These are phyloP conservation scores for Pristionchus japonicus DNA, from an alignment of 2,888 invertebrate species.

Conservation along the genomic window DNA sequence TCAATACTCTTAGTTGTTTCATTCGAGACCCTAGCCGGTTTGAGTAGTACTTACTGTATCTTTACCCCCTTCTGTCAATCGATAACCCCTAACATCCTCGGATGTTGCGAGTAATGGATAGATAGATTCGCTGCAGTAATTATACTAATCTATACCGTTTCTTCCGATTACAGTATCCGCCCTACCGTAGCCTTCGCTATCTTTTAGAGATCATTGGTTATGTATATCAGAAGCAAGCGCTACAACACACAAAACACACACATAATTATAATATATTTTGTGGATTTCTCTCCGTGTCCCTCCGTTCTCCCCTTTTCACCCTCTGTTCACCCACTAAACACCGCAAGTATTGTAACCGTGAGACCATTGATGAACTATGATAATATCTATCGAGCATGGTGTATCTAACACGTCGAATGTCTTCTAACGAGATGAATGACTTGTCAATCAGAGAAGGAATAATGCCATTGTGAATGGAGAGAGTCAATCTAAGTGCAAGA, in stretches of 20 bases:
- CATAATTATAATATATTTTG: constrained; percentile 20
- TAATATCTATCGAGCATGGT: constrained; percentile 12
- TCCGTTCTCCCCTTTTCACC: neutral
- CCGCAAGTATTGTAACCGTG: constrained; percentile 29
- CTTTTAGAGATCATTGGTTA: constrained; percentile 20
- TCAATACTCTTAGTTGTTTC: neutral
- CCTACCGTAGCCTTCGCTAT: constrained; percentile 19
- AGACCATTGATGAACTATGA: constrained; percentile 26
- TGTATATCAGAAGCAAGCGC: constrained; percentile 25
- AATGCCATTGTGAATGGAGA: neutral
- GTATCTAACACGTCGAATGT: constrained; percentile 2
- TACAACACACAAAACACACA: neutral
- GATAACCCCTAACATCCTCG: neutral
- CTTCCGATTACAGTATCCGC: constrained; percentile 11
- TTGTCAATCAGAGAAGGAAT: neutral
- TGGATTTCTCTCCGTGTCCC: neutral
- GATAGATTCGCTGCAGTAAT: neutral
- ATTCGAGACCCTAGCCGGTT: constrained; percentile 6
- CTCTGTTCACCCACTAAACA: constrained; percentile 22
- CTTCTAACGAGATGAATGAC: neutral
- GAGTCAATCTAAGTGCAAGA: neutral
- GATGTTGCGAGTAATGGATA: constrained; percentile 5
- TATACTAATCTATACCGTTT: constrained; percentile 6
- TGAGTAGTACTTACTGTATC: neutral
- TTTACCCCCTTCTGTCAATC: neutral